Evolutionary conservation across 2,113 vertebrate genomes (phyloP), one percentile per base, ranked within the genome.

Genomic region (Toxotes jaculatrix): DNA sequence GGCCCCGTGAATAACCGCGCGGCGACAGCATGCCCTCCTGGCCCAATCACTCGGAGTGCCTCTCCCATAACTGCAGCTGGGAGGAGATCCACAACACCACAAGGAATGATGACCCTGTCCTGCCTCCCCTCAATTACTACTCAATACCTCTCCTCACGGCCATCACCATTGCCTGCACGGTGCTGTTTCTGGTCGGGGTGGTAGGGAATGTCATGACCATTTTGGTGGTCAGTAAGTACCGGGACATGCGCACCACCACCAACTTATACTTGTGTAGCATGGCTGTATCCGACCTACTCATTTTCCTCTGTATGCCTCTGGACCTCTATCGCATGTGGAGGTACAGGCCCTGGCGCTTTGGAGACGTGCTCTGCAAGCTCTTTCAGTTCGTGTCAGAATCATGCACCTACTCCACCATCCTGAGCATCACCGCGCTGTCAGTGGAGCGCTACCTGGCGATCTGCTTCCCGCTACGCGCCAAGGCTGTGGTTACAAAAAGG

Each of bases 251-350:
- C 82, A 98, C 97, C 40, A 99, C 98, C 80, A 99, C 97, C 81
- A 99, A 99, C 94, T 92, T 99, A 65, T 99, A 99, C 94, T 93
- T 99, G 85, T 98, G 96, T 86, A 99, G 98, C 93, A 98, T 99
- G 98, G 98, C 98, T 4, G 96, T 98, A 65, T 99, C 98, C 0
- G 98, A 99, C 93, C 92, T 99, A 45, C 94, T 99, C 59, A 98
- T 99, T 84, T 98, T 99, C 84, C 93, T 98, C 68, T 99, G 98
- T 86, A 97, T 99, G 97, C 98, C 98, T 0, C 94, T 98, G 40
- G 98, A 99, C 89, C 95, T 99, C 27, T 97, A 98, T 74, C 96
- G 97, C 66, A 96, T 99, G 89, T 99, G 98, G 98, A 96, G 97
- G 87, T 98, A 98, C 94, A 93, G 96, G 60, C 98, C 98, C 42